Conservation (phyloP, 2,888 invertebrate genomes). For the Lycaena phlaeas region DNA sequence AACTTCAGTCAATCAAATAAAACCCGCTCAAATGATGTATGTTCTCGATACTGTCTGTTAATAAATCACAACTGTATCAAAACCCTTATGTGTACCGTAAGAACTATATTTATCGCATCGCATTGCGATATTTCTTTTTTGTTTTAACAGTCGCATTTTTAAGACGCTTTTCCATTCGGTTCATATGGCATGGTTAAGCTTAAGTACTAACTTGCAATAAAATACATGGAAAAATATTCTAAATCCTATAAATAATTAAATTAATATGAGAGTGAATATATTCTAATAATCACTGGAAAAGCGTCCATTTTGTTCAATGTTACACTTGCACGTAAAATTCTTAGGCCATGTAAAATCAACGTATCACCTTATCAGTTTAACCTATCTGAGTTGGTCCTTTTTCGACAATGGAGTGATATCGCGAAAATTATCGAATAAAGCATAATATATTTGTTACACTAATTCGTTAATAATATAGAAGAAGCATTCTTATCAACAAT, state of each 20-base stretch:
- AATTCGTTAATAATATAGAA: constrained; percentile 3
- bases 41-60: too few species aligned
- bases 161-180: neutral
- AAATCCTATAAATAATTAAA: constrained; percentile 1
- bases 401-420: constrained; percentile 1
- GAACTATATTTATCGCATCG: neutral
- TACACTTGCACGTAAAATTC: neutral
- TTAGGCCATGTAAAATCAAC: constrained; percentile 1
- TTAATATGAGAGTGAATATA: neutral
- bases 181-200: neutral
- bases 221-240: neutral
- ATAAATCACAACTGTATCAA: constrained; percentile 5
- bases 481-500: constrained; percentile 1
- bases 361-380: constrained; percentile 3
- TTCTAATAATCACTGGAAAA: constrained; percentile 2
- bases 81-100: neutral
- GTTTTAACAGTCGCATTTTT: neutral
- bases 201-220: neutral
- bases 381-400: constrained; percentile 9
- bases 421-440: constrained; percentile 5
- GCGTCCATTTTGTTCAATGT: neutral
- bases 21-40: too few species aligned
- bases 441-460: constrained; percentile 1
- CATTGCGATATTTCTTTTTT: neutral
- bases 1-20: too few species aligned